Conservation (phyloP, 1,140 invertebrate genomes). For the Tetragonula clypearis region DNA sequence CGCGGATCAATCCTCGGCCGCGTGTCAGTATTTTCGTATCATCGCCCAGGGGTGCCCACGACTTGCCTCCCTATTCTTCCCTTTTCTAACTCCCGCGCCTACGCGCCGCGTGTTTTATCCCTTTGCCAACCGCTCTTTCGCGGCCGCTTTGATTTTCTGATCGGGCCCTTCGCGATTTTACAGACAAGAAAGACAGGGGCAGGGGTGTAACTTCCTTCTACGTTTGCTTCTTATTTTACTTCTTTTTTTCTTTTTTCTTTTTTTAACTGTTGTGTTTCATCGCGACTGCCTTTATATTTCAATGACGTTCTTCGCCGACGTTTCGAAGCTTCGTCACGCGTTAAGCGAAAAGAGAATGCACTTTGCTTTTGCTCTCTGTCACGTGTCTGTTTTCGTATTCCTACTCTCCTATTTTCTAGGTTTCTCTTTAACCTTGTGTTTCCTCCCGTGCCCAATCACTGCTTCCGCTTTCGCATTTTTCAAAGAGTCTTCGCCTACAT, state of each 20-base stretch:
- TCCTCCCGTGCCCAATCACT: too few relatives aligned
- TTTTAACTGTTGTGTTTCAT: neutral
- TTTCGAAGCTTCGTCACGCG: neutral
- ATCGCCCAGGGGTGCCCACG: constrained; percentile 70
- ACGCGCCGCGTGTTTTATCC: constrained; percentile 27
- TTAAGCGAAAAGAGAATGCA: neutral
- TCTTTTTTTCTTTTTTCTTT: neutral
- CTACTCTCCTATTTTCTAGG: too few relatives aligned
- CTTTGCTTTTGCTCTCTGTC: too few relatives aligned
- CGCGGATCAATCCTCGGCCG: constrained; percentile 79
- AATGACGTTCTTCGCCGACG: neutral
- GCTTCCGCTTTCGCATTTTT: too few relatives aligned
- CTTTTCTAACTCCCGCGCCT: constrained; percentile 21
- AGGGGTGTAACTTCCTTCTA: too few relatives aligned
- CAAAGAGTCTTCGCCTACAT: too few relatives aligned
- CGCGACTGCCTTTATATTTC: constrained; percentile 22
- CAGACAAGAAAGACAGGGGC: too few relatives aligned
- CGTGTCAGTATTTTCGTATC: constrained; percentile 81
- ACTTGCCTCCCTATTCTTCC: constrained; percentile 14
- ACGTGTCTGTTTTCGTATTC: too few relatives aligned
- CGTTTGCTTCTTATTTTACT: neutral
- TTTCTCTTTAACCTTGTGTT: too few relatives aligned
- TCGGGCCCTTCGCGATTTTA: constrained; percentile 12
- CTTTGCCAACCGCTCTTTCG: constrained; percentile 36
- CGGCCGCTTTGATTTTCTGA: constrained; percentile 20